Percentiles rank a stretch among this genome's conserved stretches.
These are phyloP conservation scores for Perca schrenkii DNA, from an alignment of 2,113 vertebrate genomes.

Conservation along the genomic window DNA sequence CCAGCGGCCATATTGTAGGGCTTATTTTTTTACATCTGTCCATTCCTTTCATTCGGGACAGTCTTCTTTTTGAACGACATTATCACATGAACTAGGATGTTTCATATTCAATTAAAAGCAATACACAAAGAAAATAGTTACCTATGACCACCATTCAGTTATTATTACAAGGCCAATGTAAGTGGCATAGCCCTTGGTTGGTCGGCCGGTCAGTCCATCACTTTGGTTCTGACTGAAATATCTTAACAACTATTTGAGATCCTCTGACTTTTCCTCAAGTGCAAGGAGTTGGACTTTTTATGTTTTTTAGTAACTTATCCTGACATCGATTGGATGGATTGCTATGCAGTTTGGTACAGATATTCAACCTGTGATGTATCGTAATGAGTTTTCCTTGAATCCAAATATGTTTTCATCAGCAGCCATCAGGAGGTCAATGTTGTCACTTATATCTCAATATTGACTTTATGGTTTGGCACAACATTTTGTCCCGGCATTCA, in stretches of 20 bases:
- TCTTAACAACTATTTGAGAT: not conserved
- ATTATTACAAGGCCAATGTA: not conserved
- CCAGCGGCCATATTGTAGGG: slow-evolving; percentile 30
- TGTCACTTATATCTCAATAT: not conserved
- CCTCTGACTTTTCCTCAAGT: not conserved
- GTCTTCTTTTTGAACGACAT: too few species aligned
- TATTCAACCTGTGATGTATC: not conserved
- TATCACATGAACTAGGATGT: not conserved
- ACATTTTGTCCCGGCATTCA: not conserved
- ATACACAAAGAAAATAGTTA: not conserved
- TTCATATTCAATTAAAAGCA: not conserved
- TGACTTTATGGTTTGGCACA: not conserved
- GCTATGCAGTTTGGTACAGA: not conserved
- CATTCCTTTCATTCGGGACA: not conserved
- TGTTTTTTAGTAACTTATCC: not conserved
- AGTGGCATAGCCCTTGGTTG: not conserved
- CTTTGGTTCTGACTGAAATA: not conserved
- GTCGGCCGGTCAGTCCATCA: not conserved
- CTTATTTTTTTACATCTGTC: slow-evolving; percentile 14
- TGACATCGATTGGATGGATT: not conserved
- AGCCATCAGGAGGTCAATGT: not conserved
- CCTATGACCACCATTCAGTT: not conserved
- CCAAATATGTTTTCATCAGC: too few species aligned
- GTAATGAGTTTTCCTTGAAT: too few species aligned
- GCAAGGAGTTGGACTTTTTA: not conserved